These are phyloP conservation scores for Junco hyemalis DNA, from an alignment of 2,113 vertebrate species.

Conservation along the genomic window DNA sequence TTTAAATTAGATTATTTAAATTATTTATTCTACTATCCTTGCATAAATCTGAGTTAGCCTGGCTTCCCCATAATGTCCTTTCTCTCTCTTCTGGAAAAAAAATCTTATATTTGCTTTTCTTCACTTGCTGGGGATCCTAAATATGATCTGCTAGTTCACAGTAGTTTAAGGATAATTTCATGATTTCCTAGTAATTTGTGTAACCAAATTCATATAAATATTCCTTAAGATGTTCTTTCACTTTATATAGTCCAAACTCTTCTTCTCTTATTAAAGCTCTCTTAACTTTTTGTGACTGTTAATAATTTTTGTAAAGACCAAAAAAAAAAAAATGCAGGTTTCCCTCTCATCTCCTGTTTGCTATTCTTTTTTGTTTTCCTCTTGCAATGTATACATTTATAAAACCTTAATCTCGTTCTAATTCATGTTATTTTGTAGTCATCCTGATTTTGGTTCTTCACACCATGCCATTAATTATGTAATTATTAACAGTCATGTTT, in stretches of 20 bases:
- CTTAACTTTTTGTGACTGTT: neutral
- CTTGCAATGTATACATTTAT: neutral
- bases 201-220: neutral
- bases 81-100: neutral
- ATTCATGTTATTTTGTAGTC: neutral
- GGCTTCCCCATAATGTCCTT: neutral
- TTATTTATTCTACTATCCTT: slow-evolving; percentile 24
- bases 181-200: neutral
- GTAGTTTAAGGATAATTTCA: neutral
- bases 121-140: neutral
- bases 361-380: neutral
- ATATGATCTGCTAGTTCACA: neutral
- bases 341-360: neutral
- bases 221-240: neutral
- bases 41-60: neutral
- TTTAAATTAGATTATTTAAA: slow-evolving; percentile 49
- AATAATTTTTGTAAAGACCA: neutral
- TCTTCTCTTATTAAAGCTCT: neutral
- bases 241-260: neutral
- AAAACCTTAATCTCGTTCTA: neutral
- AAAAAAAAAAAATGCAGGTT: neutral
- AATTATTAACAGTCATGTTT: neutral
- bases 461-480: neutral
- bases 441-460: neutral
- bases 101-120: neutral